Evolutionary conservation across 2,888 invertebrate genomes (phyloP), one percentile per base, ranked within the genome.

Genomic region (Clunio marinus): DNA sequence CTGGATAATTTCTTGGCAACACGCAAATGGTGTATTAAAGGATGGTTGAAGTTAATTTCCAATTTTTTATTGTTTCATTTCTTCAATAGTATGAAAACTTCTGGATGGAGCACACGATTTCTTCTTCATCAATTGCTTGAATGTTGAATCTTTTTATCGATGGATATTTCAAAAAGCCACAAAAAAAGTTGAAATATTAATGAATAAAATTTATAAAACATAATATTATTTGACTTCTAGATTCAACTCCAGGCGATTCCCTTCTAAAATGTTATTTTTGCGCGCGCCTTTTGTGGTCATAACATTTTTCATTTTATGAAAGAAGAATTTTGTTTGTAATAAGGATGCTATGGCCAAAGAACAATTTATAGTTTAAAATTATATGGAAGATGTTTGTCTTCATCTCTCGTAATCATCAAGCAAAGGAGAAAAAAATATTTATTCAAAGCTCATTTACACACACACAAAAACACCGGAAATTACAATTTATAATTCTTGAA

Each of bases 21-120:
- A 68, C 68, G 68, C 68, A 68, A 68, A 68, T 41, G 68, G 58
- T 17, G 68, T 41, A 68, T 68, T 68, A 66, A 57, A 8, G 57
- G 57, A 25, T 57, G 66, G 55, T 55, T 66, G 32, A 55, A 55
- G 28, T 35, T 46, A 63, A 46, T 66, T 66, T 57, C n/a, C 25
- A 57, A 27, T 27, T 57, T 51, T 27, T 57, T 57, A 57, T 57
- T 57, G 57, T 51, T 51, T n/a, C n/a, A n/a, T n/a, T n/a, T n/a
- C n/a, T 63, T 20, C 32, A 17, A 7, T 59, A n/a, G n/a, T n/a
- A n/a, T n/a, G n/a, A n/a, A n/a, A n/a, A 5, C 35, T 60, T 20
- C 13, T 51, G 22, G 24, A 15, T 51, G 8, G 22, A 51, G 22
- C 17, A 24, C 2, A 22, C 17, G 28, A 22, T 60, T 5, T 25